Base-by-base conservation (phyloP, 2,888 invertebrate genomes). In the Macropis europaea region DNA sequence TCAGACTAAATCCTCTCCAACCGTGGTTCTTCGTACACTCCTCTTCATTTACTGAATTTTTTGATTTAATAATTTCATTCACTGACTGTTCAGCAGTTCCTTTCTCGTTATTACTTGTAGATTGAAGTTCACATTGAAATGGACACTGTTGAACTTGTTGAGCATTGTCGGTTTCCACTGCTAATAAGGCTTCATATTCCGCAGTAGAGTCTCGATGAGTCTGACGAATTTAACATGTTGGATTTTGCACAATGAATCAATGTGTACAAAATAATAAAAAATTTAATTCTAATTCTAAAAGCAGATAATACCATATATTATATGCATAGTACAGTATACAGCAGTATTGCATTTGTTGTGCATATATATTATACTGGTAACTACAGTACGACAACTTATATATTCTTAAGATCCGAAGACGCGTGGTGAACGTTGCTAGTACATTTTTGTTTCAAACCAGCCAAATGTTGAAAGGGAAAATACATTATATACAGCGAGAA, bases 1-100 rank as follows among this genome's bases (percentile, higher is more conserved):
- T 96, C 69, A 96, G 91, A 89, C 94, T 95, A 91, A 95, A 95
- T 70, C 93, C 93, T 90, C 95, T 95, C 95, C 95, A 95, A 64
- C 90, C 84, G 52, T 86, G 86, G 57, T 79, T 86, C 76, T 88
- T 88, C 52, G 84, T 79, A 40, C 79, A 71, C 4, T 87, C 82
- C 69, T 85, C 80, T 72, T 82, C 81, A 79, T 82, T 77, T 30
- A 59, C 40, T 30, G 59, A 43, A 9, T 40, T 50, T 13, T 40
- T 48, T 19, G 76, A 32, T 47, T 73, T 71, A 75, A 67, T 71
- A 43, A 28, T 13, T 38, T 76, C 75, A 53, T 38, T 76, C 36
- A 73, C 64, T 19, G 57, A 71, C 48, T 85, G 85, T 59, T 85
- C 86, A 30, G 50, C 56, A 64, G 36, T 77, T 57, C 76, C 76